Evolutionary conservation across 92 coral and sea anemone genomes (phyloP), one percentile per base, ranked within the genome.

Genomic region (Siderastrea siderea): DNA sequence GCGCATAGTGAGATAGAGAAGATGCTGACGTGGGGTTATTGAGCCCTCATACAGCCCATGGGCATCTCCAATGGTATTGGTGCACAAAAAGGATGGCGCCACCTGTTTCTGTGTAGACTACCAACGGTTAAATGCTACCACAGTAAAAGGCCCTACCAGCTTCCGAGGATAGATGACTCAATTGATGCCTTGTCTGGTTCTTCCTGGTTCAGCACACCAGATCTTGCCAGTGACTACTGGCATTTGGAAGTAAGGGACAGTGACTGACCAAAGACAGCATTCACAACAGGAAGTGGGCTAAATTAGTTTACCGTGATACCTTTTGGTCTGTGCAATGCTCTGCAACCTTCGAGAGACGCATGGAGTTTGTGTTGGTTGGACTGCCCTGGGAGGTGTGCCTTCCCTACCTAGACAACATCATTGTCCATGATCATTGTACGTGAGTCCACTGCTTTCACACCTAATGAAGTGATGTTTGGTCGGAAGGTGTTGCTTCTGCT

Each of bases 41-140:
- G 82, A 88, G 73, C 91, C 82, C 8, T 88, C 87, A 13, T 79
- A 51, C 19, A 88, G 91, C 44, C 87, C 61, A n/a, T 88, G 87
- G 91, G 91, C 43, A n/a, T n/a, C n/a, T n/a, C n/a, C n/a, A n/a
- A n/a, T n/a, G n/a, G n/a, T n/a, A n/a, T n/a, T n/a, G n/a, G n/a
- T n/a, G n/a, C n/a, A n/a, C n/a, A n/a, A n/a, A n/a, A n/a, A n/a
- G n/a, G n/a, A n/a, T n/a, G n/a, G n/a, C n/a, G n/a, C 52, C 59
- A 84, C 88, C 50, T 44, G 71, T 16, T 84, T 46, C 71, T 84
- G 87, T 53, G 81, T 84, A 15, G 87, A 84, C 17, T 76, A 85
- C 63, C 14, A 9, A 60, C 16, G 49, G 68, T 68, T 54, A 8
- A 77, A 85, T 7, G 46, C 71, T 52, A 60, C 74, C 43, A 85